Base-by-base conservation (phyloP, 2,797 vertebrate species). In the Micropoecilia bifurca region DNA sequence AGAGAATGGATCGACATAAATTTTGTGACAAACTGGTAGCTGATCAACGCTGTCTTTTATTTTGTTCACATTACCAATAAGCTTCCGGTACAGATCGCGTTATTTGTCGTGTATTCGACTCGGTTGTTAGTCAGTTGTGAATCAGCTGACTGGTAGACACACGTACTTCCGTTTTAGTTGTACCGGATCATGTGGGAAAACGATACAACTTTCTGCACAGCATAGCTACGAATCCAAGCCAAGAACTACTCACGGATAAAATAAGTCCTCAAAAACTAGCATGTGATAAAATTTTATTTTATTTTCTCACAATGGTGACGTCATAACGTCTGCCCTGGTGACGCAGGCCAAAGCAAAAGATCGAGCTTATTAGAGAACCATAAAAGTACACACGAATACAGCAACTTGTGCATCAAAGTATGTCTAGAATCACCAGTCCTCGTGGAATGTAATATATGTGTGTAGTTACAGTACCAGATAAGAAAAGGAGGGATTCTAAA, bases 101-200 rank as follows among this genome's bases (percentile, higher is more conserved):
- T 74, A 0, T 25, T 30, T 45, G 0, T 66, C 0, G 1, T 3
- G n/a, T 2, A n/a, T 13, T 28, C 30, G 55, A 1, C 75, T 48
- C 36, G 3, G 3, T 20, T 28, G n/a, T 12, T 12, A 7, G 25
- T 78, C 72, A 59, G 77, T 63, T 86, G 66, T 75, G 80, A 63
- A 89, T 96, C 95, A 96, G 93, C 93, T 96, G 95, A 96, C 92
- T 71, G 76, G 47, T 47, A 14, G 0, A 20, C 16, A 69, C 80
- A 73, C 69, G 30, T 73, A 91, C 90, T 95, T 95, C 95, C 93
- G 88, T 78, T 84, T 16, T 83, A 25, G 13, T 6, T 75, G 4
- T 33, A 33, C 0, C 13, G 39, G 45, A 0, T 57, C 12, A 0
- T 25, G 22, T 0, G 14, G 33, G 18, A 63, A 71, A 10, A 13